Conservation (phyloP, 1,140 invertebrate species). For the Drosophila nikananu region DNA sequence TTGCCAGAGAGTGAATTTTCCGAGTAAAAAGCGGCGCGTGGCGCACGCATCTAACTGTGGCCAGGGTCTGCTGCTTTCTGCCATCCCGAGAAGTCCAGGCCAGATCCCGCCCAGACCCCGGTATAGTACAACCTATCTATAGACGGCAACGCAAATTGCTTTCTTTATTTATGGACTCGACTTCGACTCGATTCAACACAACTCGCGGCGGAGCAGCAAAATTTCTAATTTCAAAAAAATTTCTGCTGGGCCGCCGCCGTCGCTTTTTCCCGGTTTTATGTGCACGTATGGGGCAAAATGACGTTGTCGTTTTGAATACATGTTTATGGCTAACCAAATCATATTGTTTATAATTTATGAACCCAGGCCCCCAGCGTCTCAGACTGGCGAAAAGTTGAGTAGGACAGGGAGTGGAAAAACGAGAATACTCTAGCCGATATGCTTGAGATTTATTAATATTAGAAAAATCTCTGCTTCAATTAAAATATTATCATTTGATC, state of each 20-base stretch:
- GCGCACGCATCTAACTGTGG: constrained; percentile 72
- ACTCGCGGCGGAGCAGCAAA: constrained; percentile 44
- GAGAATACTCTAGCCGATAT: constrained; percentile 2
- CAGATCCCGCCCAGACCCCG: constrained; percentile 29
- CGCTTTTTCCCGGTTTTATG: constrained; percentile 47
- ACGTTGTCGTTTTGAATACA: constrained; percentile 74
- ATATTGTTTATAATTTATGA: constrained; percentile 79
- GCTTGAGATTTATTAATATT: not conserved
- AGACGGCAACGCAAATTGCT: constrained; percentile 72
- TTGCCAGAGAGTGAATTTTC: constrained; percentile 51
- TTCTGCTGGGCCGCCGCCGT: constrained; percentile 12
- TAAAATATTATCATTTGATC: constrained; percentile 3
- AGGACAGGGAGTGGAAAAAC: constrained; percentile 25
- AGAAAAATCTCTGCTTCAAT: not conserved
- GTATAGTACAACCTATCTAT: constrained; percentile 61
- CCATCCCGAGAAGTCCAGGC: constrained; percentile 53
- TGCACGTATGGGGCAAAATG: constrained; percentile 47
- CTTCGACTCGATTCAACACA: constrained; percentile 56
- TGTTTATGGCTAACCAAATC: constrained; percentile 73
- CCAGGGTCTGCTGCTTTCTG: constrained; percentile 74
- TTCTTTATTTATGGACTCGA: constrained; percentile 81
- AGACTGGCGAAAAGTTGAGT: constrained; percentile 11
- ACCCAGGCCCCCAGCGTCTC: not conserved
- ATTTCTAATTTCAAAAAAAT: constrained; percentile 78
- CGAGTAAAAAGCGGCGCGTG: constrained; percentile 66